phyloP scores from a whole-genome alignment of 2,888 invertebrate species.

The Bombylius major region DNA sequence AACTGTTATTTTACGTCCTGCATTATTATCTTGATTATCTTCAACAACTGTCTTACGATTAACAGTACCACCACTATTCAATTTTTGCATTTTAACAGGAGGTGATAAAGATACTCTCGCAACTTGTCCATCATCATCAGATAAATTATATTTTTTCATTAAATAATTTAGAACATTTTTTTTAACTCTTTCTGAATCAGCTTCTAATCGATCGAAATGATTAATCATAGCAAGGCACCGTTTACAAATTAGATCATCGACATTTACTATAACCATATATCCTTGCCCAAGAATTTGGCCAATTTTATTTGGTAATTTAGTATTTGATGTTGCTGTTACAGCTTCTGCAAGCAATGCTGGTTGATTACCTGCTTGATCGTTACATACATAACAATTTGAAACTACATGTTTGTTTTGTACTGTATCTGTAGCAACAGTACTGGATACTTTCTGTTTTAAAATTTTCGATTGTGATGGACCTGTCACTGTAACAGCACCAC shows the following conservation, averaged over 20 bases:
- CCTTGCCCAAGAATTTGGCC: constrained; percentile 39
- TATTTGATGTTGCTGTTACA: constrained; percentile 34
- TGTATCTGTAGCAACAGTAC: constrained; percentile 10
- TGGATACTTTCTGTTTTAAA: constrained; percentile 27
- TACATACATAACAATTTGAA: constrained; percentile 36
- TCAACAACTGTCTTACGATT: constrained; percentile 18
- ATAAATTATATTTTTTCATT: constrained; percentile 35
- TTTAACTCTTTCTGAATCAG: constrained; percentile 36
- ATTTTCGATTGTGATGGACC: constrained; percentile 35
- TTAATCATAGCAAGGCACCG: constrained; percentile 37
- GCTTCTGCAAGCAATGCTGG: constrained; percentile 31
- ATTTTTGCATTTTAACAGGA: constrained; percentile 32
- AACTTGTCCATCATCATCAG: constrained; percentile 24
- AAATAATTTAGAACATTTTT: constrained; percentile 32
- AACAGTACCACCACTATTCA: constrained; percentile 24
- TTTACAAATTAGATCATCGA: constrained; percentile 37
- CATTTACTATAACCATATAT: constrained; percentile 38
- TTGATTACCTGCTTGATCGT: constrained; percentile 29
- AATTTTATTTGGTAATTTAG: constrained; percentile 39
- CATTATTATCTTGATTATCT: constrained; percentile 13
- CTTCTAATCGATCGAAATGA: constrained; percentile 38
- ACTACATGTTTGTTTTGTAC: neutral
- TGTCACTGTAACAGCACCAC: constrained; percentile 36
- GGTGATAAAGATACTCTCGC: constrained; percentile 24
- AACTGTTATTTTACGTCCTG: constrained; percentile 20